Base-by-base conservation (phyloP, 1,140 invertebrate species). In the Mylabris phalerata region DNA sequence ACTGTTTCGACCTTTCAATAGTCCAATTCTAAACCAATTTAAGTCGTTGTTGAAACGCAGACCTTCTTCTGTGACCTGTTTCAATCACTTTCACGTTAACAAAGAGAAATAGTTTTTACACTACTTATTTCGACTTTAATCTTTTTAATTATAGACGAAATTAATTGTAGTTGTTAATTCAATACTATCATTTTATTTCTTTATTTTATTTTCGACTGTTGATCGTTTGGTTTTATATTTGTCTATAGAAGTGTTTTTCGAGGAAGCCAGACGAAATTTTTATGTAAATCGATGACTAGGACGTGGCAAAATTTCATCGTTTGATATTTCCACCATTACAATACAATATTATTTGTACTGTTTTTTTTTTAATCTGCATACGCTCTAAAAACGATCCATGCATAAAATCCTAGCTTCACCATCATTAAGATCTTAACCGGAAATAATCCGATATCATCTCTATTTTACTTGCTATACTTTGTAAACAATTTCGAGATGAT, bases 391-490 rank as follows among this genome's bases (percentile, higher is more conserved):
- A 50, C 48, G 50, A 58, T 39, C 49, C 56, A 58, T 50, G 56
- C 56, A 50, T 58, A 47, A 50, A 58, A 39, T 32, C 2, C 32
- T 39, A 27, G 7, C 48, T 42, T 48, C 56, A 58, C 50, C 56
- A 50, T 58, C 32, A 7, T 32, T 32, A 32, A 32, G 56, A 45
- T 50, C 48, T 46, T 26, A 47, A 58, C 48, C 48, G 56, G 56
- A 58, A 58, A 50, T 58, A 51, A 43, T 49, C n/a, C 51, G 56
- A 58, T 58, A 58, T 58, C 56, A 58, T 58, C 56, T 58, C 39
- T 57, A 26, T 56, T 47, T 38, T 50, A 32, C 7, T 32, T 32
- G 19, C 19, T 19, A 19, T 19, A 19, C 19, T 43, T 41, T 38
- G 56, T 44, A 57, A 45, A 50, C 56, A 49, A 58, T 58, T 51